phyloP scores from a whole-genome alignment of 2,113 vertebrate genomes.

The Phalacrocorax pelagicus region DNA sequence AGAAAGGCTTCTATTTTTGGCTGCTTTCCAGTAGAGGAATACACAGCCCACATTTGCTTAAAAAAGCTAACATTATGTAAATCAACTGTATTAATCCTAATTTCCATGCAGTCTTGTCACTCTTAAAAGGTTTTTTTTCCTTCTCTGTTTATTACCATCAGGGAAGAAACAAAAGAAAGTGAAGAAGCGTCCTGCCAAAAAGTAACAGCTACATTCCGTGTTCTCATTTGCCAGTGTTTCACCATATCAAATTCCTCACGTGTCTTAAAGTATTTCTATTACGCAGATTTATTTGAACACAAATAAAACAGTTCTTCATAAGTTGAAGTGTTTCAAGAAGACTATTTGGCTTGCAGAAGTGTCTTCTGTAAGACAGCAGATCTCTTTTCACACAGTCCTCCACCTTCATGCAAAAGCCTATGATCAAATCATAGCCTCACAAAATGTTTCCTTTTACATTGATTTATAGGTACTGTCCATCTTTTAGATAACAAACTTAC shows the following conservation, averaged over 20 bases:
- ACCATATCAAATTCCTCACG: background rate
- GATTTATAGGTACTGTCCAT: background rate
- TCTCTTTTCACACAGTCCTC: background rate
- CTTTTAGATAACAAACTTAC: background rate
- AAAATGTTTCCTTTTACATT: background rate
- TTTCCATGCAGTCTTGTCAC: constrained; percentile 32
- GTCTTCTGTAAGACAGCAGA: background rate
- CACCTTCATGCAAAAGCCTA: background rate
- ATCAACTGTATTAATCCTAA: constrained; percentile 60
- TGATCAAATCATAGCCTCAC: background rate
- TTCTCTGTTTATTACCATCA: constrained; percentile 28
- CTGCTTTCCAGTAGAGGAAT: constrained; percentile 53
- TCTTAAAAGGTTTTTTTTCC: background rate
- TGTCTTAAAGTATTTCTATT: constrained; percentile 18
- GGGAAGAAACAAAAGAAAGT: background rate
- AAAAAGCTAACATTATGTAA: constrained; percentile 66
- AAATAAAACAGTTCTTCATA: background rate
- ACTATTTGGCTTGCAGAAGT: background rate
- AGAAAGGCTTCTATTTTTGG: constrained; percentile 51
- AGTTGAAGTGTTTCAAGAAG: background rate
- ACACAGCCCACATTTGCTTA: constrained; percentile 41
- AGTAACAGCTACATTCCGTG: constrained; percentile 8
- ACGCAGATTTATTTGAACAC: constrained; percentile 25
- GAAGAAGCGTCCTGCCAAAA: constrained; percentile 52
- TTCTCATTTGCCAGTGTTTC: constrained; percentile 27